Base-by-base conservation (phyloP, 2,797 vertebrate species). In the Parauchenoglanis ngamensis region DNA sequence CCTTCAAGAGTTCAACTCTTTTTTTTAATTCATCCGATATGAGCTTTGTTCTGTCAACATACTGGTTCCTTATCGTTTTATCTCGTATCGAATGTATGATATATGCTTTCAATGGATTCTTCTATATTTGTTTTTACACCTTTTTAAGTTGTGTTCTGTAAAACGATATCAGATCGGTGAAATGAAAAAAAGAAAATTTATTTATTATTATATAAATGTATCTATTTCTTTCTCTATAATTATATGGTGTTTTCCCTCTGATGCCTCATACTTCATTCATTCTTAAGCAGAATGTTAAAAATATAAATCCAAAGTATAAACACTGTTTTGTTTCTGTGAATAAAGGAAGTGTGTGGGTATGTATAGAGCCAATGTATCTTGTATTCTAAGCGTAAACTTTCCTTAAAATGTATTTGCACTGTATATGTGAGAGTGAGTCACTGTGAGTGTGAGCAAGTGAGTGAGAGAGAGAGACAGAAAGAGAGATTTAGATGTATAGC, bases 391-490 rank as follows among this genome's bases (percentile, higher is more conserved):
- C 7, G 12, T 52, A 15, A 49, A 75, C 8, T 11, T 25, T 49
- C 54, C 54, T 56, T 56, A 15, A 56, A 56, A 17, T 56, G 54
- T 56, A 23, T 73, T 4, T 73, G 19, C 40, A 17, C 23, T 75
- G 23, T 52, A 7, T 75, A 13, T 49, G 23, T 75, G 23, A 76
- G 76, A 68, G 59, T 54, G 19, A 81, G 75, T 65, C 40, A 54
- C n/a, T 44, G 76, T 52, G 61, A 44, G 65, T 52, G 57, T 63
- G 70, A 85, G 28, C 25, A 25, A 79, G 52, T 77, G 59, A 46
- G 44, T 40, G 17, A 44, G 25, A 11, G 73, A n/a, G 52, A n/a
- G 73, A n/a, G 52, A n/a, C 11, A 77, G 75, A 31, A 28, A 28
- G 49, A 52, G 12, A 77, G n/a, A 77, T n/a, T 17, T 25, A 77